A percentile compares a stretch with the other conserved stretches of the same genome.
phyloP scores from a whole-genome alignment of 2,888 invertebrate genomes.

The Prosopocoilus inquinatus region DNA sequence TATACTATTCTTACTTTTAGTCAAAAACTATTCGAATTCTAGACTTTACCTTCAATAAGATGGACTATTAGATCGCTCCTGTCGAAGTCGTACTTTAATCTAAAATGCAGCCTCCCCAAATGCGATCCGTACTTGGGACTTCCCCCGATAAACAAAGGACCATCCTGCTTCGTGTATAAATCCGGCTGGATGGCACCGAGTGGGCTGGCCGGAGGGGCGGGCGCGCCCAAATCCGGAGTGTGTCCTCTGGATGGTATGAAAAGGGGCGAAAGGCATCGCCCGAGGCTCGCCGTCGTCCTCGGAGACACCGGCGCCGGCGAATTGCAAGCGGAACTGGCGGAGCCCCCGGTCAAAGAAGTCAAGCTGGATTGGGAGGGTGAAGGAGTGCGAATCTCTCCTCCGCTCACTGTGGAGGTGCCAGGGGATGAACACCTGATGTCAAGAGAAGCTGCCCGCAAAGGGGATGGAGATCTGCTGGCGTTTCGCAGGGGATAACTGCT shows the following conservation, averaged over 20 bases:
- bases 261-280: conserved; percentile 72
- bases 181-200: conserved; percentile 85
- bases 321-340: conserved; percentile 48
- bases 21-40: background rate
- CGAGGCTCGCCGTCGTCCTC: conserved; percentile 37
- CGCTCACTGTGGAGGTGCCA: conserved; percentile 39
- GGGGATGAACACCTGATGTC: conserved; percentile 69
- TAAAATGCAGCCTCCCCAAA: conserved; percentile 78
- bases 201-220: conserved; percentile 57
- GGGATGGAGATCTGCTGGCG: conserved; percentile 71
- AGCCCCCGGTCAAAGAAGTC: conserved; percentile 58
- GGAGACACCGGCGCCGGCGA: conserved; percentile 45
- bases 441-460: conserved; percentile 73
- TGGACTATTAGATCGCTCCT: conserved; percentile 88
- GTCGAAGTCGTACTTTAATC: conserved; percentile 86
- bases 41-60: conserved; percentile 75
- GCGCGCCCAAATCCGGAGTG: conserved; percentile 48
- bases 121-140: conserved; percentile 61
- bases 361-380: conserved; percentile 72
- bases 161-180: conserved; percentile 77
- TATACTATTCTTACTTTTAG: background rate
- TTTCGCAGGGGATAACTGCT: conserved; percentile 50
- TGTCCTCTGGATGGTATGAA: conserved; percentile 66
- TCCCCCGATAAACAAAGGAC: conserved; percentile 70
- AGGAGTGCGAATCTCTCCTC: conserved; percentile 54